Evolutionary conservation across 1,140 invertebrate species (phyloP), one percentile per base, ranked within the genome.

Genomic region (Steinernema feltiae): DNA sequence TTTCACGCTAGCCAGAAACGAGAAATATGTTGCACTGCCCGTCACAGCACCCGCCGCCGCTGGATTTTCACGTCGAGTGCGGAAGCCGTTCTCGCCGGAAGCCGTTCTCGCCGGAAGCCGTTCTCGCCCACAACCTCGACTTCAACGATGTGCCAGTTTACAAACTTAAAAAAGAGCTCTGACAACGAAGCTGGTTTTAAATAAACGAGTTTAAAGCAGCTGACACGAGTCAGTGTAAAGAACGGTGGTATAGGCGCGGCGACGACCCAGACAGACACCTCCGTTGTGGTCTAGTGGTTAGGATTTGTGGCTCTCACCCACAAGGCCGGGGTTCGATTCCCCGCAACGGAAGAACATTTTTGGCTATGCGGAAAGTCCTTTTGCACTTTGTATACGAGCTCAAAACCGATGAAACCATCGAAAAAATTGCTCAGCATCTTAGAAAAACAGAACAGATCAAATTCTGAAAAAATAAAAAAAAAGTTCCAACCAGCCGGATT

Each of bases 291-390:
- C 83, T 85, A 85, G 84, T 76, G 91, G 91, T 90, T 91, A 91
- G 91, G 91, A 92, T 91, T 91, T 90, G 90, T 91, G 91, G 91
- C 91, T 92, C 90, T 91, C 91, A 91, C 91, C 90, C 90, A 90
- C 90, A 89, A 91, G 91, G 90, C 90, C 90, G 90, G 90, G 91
- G 91, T 91, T 92, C 91, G 90, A 91, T 91, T 92, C 91, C 91
- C 91, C 90, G 91, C 91, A 91, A 89, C 90, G 91, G 90, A 91
- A 91, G 41, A 46, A 46, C 41, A 12, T 46, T 46, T 46, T 46
- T 46, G 41, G 7, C 7, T 7, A n/a, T 46, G 7, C n/a, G 7
- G 41, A n/a, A n/a, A n/a, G n/a, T n/a, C n/a, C n/a, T n/a, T n/a
- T n/a, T n/a, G n/a, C n/a, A n/a, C n/a, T n/a, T n/a, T n/a, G n/a